Evolutionary conservation across 2,113 vertebrate species (phyloP).

Genomic region (Vanacampus margaritifer): DNA sequence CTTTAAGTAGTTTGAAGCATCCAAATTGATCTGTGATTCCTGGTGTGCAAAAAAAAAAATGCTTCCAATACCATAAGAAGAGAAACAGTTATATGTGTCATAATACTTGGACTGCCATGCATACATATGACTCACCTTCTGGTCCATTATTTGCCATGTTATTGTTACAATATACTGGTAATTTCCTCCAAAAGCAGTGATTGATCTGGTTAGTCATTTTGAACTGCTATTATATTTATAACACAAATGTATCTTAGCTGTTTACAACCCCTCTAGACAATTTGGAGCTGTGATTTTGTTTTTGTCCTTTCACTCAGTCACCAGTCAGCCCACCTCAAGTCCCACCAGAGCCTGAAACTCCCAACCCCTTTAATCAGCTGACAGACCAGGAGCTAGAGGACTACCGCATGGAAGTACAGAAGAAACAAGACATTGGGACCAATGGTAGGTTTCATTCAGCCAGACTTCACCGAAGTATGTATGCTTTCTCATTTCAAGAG

Average conservation of each 20-base stretch:
- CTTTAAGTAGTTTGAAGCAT: too few species aligned
- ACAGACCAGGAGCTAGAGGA: conserved; percentile 96
- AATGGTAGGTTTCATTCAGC: conserved; percentile 72
- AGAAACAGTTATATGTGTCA: too few species aligned
- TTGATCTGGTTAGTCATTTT: not conserved
- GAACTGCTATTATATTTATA: not conserved
- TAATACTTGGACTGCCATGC: too few species aligned
- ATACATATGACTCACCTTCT: too few species aligned
- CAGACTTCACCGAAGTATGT: not conserved
- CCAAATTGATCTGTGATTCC: too few species aligned
- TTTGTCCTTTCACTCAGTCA: conserved; percentile 70
- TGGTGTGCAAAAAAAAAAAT: too few species aligned
- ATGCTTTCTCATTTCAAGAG: not conserved
- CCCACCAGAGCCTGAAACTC: conserved; percentile 79
- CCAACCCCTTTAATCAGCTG: conserved; percentile 94
- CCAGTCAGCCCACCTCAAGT: conserved; percentile 69
- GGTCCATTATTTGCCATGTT: too few species aligned
- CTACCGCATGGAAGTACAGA: conserved; percentile 92
- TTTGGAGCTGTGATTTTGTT: conserved; percentile 11
- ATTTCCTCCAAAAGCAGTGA: not conserved
- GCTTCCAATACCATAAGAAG: too few species aligned
- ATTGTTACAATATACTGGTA: too few species aligned
- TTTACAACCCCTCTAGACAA: not conserved
- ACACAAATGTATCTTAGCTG: not conserved
- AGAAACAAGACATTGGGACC: conserved; percentile 79